A percentile compares a stretch with the other conserved stretches of the same genome.
These are phyloP conservation scores for Trichechus manatus DNA, from an alignment of 2,113 vertebrate genomes.

Conservation along the genomic window DNA sequence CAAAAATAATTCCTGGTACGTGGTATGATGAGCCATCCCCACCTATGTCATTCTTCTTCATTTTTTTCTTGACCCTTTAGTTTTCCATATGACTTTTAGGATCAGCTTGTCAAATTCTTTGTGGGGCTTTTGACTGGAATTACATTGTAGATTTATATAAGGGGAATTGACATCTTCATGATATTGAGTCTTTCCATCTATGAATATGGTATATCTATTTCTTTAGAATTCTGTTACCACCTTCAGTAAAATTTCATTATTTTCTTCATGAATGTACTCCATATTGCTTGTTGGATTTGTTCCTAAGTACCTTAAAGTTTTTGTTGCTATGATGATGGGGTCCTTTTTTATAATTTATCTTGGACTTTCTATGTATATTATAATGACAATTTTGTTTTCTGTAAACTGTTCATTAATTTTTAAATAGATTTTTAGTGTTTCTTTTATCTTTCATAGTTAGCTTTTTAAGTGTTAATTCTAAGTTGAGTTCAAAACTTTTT, in stretches of 20 bases:
- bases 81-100: constrained; percentile 39
- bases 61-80: constrained; percentile 41
- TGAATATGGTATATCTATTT: neutral
- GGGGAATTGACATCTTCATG: constrained; percentile 33
- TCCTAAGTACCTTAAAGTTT: constrained; percentile 16
- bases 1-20: neutral
- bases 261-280: neutral
- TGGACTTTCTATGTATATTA: constrained; percentile 4
- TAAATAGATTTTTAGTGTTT: constrained; percentile 37
- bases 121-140: constrained; percentile 29
- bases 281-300: constrained; percentile 32
- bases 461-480: constrained; percentile 55
- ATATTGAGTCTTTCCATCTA: neutral
- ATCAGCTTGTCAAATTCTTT: neutral
- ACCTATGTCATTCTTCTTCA: neutral
- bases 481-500: constrained; percentile 11
- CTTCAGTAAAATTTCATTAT: neutral
- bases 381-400: constrained; percentile 42
- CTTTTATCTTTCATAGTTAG: constrained; percentile 20
- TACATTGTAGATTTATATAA: constrained; percentile 36
- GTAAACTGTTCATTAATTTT: constrained; percentile 56
- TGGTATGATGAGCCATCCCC: neutral
- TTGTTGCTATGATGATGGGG: neutral
- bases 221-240: neutral
- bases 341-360: constrained; percentile 20